These are phyloP conservation scores for Archivesica marissinica DNA, from an alignment of 1,140 invertebrate species.

Conservation along the genomic window DNA sequence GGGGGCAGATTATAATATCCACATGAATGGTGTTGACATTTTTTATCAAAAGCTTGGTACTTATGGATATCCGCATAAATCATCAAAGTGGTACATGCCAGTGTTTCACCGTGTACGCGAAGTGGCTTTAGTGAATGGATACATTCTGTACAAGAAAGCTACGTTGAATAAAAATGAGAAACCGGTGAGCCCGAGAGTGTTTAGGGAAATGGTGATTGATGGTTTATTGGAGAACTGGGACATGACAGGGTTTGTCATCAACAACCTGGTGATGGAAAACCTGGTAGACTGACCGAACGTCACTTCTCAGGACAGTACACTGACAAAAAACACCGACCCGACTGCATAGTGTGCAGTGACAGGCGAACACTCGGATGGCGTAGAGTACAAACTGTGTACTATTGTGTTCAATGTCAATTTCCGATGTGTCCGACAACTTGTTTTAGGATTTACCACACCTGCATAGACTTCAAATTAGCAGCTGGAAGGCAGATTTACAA, in stretches of 20 bases:
- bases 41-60: not conserved
- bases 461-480: not conserved
- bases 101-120: slow-evolving; percentile 36
- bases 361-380: not conserved
- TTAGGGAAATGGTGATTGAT: slow-evolving; percentile 15
- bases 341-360: slow-evolving; percentile 11
- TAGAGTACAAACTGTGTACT: not conserved
- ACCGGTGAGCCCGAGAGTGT: not conserved
- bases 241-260: not conserved
- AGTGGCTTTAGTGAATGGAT: slow-evolving; percentile 41
- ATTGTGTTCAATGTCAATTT: slow-evolving; percentile 22
- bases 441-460: not conserved
- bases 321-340: not conserved
- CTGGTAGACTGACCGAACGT: slow-evolving; percentile 5
- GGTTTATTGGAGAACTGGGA: not conserved
- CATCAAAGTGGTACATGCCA: slow-evolving; percentile 41
- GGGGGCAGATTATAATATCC: slow-evolving; percentile 16
- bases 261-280: no score
- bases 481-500: not conserved
- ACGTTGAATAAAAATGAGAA: not conserved
- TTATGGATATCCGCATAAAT: slow-evolving; percentile 17
- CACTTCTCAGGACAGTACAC: not conserved
- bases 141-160: slow-evolving; percentile 34
- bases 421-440: slow-evolving; percentile 1
- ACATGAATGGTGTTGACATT: slow-evolving; percentile 52